A percentile compares a stretch with the other conserved stretches of the same genome.
phyloP scores from a whole-genome alignment of 53 echinoderm and acorn worm genomes.

The Stichopus horrens region DNA sequence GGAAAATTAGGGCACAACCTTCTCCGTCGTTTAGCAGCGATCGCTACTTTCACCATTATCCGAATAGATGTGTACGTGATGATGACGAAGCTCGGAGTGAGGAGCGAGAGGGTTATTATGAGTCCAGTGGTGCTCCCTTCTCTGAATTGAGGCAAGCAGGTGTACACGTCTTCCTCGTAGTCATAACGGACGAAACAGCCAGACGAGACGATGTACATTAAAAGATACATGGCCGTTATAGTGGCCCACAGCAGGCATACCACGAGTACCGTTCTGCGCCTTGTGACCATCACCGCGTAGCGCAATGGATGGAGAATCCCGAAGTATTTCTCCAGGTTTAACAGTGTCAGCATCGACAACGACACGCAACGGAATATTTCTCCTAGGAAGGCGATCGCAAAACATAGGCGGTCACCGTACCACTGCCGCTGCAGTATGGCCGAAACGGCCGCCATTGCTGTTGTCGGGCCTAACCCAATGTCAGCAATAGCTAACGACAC shows the following conservation, averaged over 20 bases:
- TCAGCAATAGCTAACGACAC: slow-evolving; percentile 30
- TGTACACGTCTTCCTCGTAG: slow-evolving; percentile 19
- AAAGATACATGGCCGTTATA: slow-evolving; percentile 7
- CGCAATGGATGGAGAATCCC: slow-evolving; percentile 55
- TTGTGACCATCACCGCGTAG: slow-evolving; percentile 48
- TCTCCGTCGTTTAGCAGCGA: slow-evolving; percentile 26
- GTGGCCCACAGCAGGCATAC: slow-evolving; percentile 39
- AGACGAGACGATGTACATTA: background rate
- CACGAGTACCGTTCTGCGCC: background rate
- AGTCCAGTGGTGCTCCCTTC: slow-evolving; percentile 7
- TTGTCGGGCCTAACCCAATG: slow-evolving; percentile 33
- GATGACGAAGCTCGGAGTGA: slow-evolving; percentile 53
- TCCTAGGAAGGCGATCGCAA: slow-evolving; percentile 1
- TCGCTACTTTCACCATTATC: slow-evolving; percentile 32
- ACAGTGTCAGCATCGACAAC: slow-evolving; percentile 18
- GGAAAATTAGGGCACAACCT: slow-evolving; percentile 36
- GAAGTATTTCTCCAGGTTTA: slow-evolving; percentile 28
- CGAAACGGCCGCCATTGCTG: slow-evolving; percentile 11
- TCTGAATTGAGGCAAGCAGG: slow-evolving; percentile 37
- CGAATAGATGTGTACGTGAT: slow-evolving; percentile 53
- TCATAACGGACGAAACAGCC: background rate
- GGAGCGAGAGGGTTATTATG: slow-evolving; percentile 15
- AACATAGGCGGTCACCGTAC: slow-evolving; percentile 8
- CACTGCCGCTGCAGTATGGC: background rate
- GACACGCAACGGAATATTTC: slow-evolving; percentile 27